These are phyloP conservation scores for Festucalex cinctus DNA, from an alignment of 2,113 vertebrate genomes.

Conservation along the genomic window DNA sequence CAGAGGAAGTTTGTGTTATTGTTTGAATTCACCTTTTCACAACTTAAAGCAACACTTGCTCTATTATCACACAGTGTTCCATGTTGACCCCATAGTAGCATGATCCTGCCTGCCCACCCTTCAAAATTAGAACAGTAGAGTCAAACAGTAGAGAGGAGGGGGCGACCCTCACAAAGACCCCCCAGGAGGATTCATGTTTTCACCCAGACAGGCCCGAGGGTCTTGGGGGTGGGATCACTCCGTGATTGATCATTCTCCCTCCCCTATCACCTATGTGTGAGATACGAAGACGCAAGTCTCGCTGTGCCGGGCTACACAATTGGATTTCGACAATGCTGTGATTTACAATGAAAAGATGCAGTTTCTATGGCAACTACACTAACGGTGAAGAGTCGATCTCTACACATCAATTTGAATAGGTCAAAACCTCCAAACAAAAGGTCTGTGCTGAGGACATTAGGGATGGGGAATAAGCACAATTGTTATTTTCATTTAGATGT, in stretches of 20 bases:
- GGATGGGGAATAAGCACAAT: neutral
- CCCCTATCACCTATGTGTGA: conserved; percentile 73
- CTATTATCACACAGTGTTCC: conserved; percentile 2
- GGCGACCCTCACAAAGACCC: conserved; percentile 59
- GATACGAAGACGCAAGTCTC: conserved; percentile 39
- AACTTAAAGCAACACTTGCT: neutral
- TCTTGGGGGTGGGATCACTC: conserved; percentile 39
- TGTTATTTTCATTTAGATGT: too few species aligned
- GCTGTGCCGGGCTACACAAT: conserved; percentile 16
- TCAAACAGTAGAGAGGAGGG: conserved; percentile 52
- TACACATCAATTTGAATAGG: neutral
- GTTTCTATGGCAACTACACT: neutral
- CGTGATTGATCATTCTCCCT: conserved; percentile 60
- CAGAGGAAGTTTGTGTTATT: neutral
- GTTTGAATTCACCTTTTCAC: neutral
- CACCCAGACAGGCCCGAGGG: conserved; percentile 61
- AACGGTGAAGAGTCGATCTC: neutral
- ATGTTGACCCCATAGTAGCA: conserved; percentile 8
- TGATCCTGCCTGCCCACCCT: conserved; percentile 21
- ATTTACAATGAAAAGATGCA: neutral
- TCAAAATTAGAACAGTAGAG: conserved; percentile 34
- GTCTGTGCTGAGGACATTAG: neutral
- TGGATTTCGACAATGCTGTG: neutral
- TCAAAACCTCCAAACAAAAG: neutral
- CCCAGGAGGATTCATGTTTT: conserved; percentile 64